Base-by-base conservation (phyloP, 2,113 vertebrate genomes). In the Lycaon pictus region DNA sequence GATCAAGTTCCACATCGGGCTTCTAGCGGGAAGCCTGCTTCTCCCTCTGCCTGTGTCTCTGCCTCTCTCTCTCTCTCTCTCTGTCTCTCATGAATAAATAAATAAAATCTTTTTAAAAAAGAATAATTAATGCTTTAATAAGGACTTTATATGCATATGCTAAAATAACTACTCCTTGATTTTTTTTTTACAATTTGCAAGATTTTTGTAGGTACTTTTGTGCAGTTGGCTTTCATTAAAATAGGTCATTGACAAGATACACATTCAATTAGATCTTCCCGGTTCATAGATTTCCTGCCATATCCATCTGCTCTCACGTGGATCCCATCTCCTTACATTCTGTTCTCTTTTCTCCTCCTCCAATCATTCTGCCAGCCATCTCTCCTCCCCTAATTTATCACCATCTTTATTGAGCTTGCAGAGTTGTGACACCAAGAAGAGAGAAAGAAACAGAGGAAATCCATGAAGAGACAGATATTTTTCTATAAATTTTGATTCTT, bases 401-500 rank as follows among this genome's bases (percentile, higher is more conserved):
- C 63, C 71, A 48, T 65, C 69, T 92, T 95, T 94, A 93, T 74
- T 29, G 88, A 94, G 12, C 32, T 95, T 97, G 48, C 35, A 91
- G 84, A 32, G 5, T 71, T 63, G 55, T 95, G 92, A 96, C n/a
- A 58, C 32, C 53, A 58, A 71, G 69, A 90, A 96, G 48, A 82
- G 79, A 89, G 29, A 79, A 93, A 96, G 80, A 86, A 96, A 60
- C 25, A 86, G 9, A 67, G 74, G n/a, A 95, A 93, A 96, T 97
- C 60, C 25, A 95, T 76, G 51, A 51, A 80, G 16, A 56, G 25
- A 48, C 62, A 93, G 17, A 37, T 16, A 96, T 88, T 88, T 95
- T 93, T 72, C 56, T 71, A 96, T 97, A 93, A 92, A 97, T 97
- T 93, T 93, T 7, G 63, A 32, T 76, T 93, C 62, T 35, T 56